These are phyloP conservation scores for Sebastes taczanowskii DNA, from an alignment of 2,797 vertebrate genomes.

Conservation along the genomic window DNA sequence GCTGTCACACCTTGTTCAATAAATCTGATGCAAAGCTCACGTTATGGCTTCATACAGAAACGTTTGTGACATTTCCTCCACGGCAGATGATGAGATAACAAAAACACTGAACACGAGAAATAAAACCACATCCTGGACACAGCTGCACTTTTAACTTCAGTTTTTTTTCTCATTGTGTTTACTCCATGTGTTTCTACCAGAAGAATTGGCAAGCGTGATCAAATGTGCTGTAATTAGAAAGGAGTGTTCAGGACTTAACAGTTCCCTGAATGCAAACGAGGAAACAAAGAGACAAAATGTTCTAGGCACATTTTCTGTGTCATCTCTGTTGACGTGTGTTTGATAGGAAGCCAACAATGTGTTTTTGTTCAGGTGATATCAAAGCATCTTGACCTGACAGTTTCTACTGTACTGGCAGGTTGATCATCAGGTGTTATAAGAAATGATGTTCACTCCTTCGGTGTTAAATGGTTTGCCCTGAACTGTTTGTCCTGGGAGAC, in stretches of 20 bases:
- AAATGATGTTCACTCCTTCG: too few species aligned
- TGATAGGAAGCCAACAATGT: background rate
- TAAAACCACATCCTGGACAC: conserved; percentile 47
- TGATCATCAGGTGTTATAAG: background rate
- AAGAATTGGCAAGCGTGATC: background rate
- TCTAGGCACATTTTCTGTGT: background rate
- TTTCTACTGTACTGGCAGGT: background rate
- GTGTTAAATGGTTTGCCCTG: background rate
- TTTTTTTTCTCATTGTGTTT: background rate
- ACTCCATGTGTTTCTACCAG: background rate
- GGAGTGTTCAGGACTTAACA: background rate
- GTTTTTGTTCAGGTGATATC: background rate
- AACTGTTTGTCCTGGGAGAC: background rate
- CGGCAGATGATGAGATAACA: background rate
- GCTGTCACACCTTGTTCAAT: background rate
- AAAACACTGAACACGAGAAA: background rate
- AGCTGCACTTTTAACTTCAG: background rate
- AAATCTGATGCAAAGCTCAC: background rate
- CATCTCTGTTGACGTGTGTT: background rate
- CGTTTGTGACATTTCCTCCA: background rate
- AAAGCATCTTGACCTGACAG: background rate
- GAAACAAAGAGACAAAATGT: background rate
- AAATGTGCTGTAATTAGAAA: background rate
- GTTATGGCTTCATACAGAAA: background rate
- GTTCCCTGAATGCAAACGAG: background rate